Conservation (phyloP, 1,140 invertebrate species). For the Trichoplusia ni region DNA sequence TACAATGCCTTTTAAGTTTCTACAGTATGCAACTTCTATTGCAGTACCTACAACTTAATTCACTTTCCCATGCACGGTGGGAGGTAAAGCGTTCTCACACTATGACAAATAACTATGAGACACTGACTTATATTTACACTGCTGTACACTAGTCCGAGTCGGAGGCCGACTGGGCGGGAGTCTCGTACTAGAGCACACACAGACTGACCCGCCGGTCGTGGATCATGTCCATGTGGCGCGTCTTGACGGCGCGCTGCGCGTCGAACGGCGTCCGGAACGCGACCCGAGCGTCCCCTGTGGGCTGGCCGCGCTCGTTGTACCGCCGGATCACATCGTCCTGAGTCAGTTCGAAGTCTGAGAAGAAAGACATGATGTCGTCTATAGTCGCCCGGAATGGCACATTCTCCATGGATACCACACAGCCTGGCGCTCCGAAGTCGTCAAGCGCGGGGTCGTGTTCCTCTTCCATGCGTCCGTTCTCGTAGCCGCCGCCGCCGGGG, state of each 20-base stretch:
- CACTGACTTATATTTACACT: constrained; percentile 9
- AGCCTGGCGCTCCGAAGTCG: constrained; percentile 89
- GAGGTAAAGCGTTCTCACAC: constrained; percentile 1
- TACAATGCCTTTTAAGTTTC: not conserved
- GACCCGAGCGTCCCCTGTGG: constrained; percentile 94
- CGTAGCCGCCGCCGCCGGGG: constrained; percentile 52
- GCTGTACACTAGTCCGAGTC: constrained; percentile 10
- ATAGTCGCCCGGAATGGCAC: constrained; percentile 92
- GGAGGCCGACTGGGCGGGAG: not conserved
- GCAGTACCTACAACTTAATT: not conserved
- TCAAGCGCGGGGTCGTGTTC: constrained; percentile 74
- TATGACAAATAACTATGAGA: not conserved
- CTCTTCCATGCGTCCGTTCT: constrained; percentile 48
- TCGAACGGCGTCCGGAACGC: constrained; percentile 89
- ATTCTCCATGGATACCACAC: constrained; percentile 91
- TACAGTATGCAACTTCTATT: constrained; percentile 10
- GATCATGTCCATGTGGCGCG: constrained; percentile 64
- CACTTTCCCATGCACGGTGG: not conserved
- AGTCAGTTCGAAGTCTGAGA: constrained; percentile 88
- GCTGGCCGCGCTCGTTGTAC: constrained; percentile 91
- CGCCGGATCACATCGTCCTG: constrained; percentile 90
- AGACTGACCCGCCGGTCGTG: constrained; percentile 69
- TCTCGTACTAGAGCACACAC: constrained; percentile 58
- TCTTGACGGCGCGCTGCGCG: constrained; percentile 87
- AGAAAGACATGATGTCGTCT: constrained; percentile 94